Conservation (phyloP, 2,797 vertebrate genomes). For the Orientallactaga sibirica region DNA sequence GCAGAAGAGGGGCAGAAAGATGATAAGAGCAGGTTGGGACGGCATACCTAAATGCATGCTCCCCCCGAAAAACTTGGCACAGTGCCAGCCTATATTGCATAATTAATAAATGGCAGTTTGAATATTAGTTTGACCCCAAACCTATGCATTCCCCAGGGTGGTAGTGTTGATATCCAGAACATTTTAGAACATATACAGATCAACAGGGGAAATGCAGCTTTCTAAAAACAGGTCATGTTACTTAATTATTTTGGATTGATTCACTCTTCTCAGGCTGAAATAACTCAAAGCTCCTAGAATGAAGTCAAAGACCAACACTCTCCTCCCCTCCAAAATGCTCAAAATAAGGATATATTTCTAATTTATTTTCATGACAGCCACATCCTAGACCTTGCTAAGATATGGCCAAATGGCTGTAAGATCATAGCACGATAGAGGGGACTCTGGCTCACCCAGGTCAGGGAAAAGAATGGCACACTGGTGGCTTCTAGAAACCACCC, state of each 20-base stretch:
- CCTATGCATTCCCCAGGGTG: not conserved
- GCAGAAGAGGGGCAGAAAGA: no score
- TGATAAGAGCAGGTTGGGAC: no score
- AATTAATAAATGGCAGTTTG: constrained; percentile 5
- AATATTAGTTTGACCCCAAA: not conserved
- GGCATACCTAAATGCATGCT: no score
- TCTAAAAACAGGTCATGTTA: not conserved
- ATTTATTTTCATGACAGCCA: not conserved
- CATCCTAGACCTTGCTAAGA: not conserved
- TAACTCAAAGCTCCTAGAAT: not conserved
- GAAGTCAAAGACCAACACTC: not conserved
- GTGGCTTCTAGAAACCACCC: not conserved
- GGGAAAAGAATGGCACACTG: not conserved
- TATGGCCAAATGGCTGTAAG: not conserved
- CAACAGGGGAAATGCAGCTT: not conserved
- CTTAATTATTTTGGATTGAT: not conserved
- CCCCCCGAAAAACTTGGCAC: not conserved
- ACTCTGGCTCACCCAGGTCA: not conserved
- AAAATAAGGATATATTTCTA: not conserved
- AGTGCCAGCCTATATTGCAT: not conserved
- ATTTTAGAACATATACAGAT: constrained; percentile 15
- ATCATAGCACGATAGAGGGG: not conserved
- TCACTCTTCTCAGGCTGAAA: not conserved
- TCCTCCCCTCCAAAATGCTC: not conserved
- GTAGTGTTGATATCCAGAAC: not conserved